Base-by-base conservation (phyloP, 1,140 invertebrate genomes). In the Triops longicaudatus region DNA sequence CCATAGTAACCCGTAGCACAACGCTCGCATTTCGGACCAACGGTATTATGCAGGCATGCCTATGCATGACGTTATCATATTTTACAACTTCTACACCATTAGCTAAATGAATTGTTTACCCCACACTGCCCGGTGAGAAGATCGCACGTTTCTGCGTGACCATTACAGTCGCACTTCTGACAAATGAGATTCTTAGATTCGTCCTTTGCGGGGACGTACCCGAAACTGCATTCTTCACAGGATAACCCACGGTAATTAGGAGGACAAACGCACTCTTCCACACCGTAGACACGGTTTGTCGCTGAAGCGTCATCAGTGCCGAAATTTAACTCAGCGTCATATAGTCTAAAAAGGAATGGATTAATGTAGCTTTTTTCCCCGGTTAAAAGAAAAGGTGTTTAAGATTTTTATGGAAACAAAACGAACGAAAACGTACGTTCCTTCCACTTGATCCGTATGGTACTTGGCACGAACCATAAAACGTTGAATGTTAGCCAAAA, bases 381-480 rank as follows among this genome's bases (percentile, higher is more conserved):
- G n/a, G n/a, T n/a, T n/a, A n/a, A n/a, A n/a, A n/a, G n/a, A n/a
- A n/a, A n/a, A n/a, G 43, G 14, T 22, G 22, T 22, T 22, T 6
- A 63, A 63, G 50, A n/a, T n/a, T n/a, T 73, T 37, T 26, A 76
- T 11, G 22, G 14, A 71, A n/a, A 73, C 75, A 76, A 26, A 22
- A 44, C n/a, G 42, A 14, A 26, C 31, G 22, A 37, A 76, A 71
- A 84, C 84, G 81, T 80, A 90, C 89, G 86, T 88, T 50, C 91
- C 93, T 85, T 97, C 94, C 78, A 94, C 91, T 85, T 99, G 97
- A 83, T 97, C 95, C 0, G 93, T 93, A 83, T 98, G 95, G 84
- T 92, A 99, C 76, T 94, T 93, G 0, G 95, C 95, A 76, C 96
- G 87, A 28, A 99, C 88, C 80, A 98, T 87, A 17, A 99, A 81